Percentiles rank a stretch among this genome's conserved stretches.
phyloP scores from a whole-genome alignment of 2,888 invertebrate species.

The Phaedon cochleariae region DNA sequence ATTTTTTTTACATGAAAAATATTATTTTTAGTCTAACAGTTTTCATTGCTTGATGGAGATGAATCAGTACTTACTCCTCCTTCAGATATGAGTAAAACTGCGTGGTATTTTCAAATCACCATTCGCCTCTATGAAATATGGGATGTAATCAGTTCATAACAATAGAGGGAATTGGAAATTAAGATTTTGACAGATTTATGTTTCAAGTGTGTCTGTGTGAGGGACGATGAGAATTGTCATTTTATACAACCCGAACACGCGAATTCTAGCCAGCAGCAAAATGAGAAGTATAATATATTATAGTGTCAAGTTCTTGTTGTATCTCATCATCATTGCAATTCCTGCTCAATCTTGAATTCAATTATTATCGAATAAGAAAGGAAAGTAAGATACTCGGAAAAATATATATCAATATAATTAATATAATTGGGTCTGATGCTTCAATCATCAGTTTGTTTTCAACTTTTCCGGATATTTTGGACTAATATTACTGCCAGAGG shows the following conservation, averaged over 20 bases:
- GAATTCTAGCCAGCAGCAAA: not conserved
- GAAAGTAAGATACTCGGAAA: too few relatives aligned
- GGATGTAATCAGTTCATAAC: constrained; percentile 11
- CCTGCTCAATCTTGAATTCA: not conserved
- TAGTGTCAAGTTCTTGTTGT: not conserved
- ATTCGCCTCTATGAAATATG: constrained; percentile 5
- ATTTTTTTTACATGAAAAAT: too few relatives aligned
- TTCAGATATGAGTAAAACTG: too few relatives aligned
- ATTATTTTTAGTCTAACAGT: too few relatives aligned
- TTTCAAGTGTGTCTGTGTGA: not conserved
- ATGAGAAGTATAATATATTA: not conserved
- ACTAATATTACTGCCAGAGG: too few relatives aligned
- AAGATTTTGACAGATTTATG: constrained; percentile 13
- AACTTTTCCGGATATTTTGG: too few relatives aligned
- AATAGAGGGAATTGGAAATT: constrained; percentile 14
- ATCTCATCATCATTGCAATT: not conserved
- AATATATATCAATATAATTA: too few relatives aligned
- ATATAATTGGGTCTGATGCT: too few relatives aligned
- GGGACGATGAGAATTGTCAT: not conserved
- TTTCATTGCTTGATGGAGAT: too few relatives aligned
- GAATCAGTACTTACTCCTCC: too few relatives aligned
- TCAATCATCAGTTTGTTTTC: too few relatives aligned
- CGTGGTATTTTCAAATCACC: not conserved
- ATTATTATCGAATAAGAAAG: too few relatives aligned
- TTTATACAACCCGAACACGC: not conserved